Evolutionary conservation across 2,888 invertebrate species (phyloP), one percentile per base, ranked within the genome.

Genomic region (Listrodromus nycthemerus): DNA sequence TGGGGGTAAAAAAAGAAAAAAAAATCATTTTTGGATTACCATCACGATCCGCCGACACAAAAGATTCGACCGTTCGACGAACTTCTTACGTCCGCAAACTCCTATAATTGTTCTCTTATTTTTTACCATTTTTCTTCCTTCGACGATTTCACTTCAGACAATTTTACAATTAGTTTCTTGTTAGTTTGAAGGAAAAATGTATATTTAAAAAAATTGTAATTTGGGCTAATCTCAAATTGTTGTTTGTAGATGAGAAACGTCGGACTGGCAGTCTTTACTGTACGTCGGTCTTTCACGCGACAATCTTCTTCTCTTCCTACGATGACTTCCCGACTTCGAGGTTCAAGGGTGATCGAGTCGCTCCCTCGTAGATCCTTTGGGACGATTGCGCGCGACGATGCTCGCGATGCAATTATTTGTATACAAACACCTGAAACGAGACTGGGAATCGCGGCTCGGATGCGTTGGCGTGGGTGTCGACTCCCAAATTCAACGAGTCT

Each of bases 401-500:
- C 33, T n/a, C 8, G 16, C 16, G 33, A n/a, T n/a, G n/a, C 19
- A 61, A 61, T 61, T 61, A 61, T 27, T 27, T n/a, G 16, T 30
- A 27, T 27, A n/a, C 7, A 6, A 13, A 61, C 41, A 61, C 13
- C 30, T 21, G 55, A 24, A 55, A 55, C 0, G 0, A 13, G 55
- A 24, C 55, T 8, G 7, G 21, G 52, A 52, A 37, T 30, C 30
- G 16, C 4, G 5, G 61, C 30, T 61, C 30, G 27, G 61, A 30
- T 67, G 66, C 65, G 50, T 73, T 45, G 21, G n/a, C 67, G 67
- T 45, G 65, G 81, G 55, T 65, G 50, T 1, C 50, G 65, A 66
- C 66, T 70, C 19, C 58, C 76, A 50, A 81, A 81, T 6, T 66
- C 50, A 41, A 33, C 33, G 45, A 41, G 27, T 10, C 10, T n/a